These are phyloP conservation scores for Axis porcinus DNA, from an alignment of 2,113 vertebrate species.

Conservation along the genomic window DNA sequence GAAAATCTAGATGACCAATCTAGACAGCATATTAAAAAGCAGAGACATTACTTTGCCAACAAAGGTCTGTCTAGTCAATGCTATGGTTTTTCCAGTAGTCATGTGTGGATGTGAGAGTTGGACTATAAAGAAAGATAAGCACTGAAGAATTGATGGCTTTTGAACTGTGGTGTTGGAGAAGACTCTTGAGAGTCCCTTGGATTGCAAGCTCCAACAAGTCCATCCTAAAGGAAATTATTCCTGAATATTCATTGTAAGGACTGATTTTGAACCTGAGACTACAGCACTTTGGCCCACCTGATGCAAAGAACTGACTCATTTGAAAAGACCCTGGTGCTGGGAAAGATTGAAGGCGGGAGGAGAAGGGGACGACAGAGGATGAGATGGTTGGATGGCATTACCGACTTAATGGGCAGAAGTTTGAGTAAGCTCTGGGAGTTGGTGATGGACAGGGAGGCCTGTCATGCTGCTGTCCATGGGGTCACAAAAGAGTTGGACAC, in stretches of 20 bases:
- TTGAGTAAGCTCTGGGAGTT: not conserved
- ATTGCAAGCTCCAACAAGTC: not conserved
- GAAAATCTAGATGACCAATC: not conserved
- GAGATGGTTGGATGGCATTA: not conserved
- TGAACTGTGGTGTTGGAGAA: not conserved
- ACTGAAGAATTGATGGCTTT: not conserved
- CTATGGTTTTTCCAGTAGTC: not conserved
- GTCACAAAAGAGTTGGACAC: accelerated
- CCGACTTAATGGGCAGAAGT: not conserved
- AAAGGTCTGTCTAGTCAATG: not conserved
- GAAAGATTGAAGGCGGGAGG: not conserved
- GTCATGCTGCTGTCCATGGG: not conserved
- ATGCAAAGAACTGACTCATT: not conserved
- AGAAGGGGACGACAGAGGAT: accelerated
- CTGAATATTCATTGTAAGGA: not conserved
- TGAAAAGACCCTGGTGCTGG: not conserved
- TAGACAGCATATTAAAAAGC: not conserved
- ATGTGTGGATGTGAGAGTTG: not conserved
- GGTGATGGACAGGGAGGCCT: not conserved
- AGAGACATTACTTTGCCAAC: not conserved
- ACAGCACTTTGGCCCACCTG: not conserved
- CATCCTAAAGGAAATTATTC: not conserved
- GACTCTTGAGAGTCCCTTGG: not conserved
- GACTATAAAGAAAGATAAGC: not conserved
- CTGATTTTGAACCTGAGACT: not conserved